Evolutionary conservation across 2,113 vertebrate genomes (phyloP).

Genomic region (Odocoileus virginianus): DNA sequence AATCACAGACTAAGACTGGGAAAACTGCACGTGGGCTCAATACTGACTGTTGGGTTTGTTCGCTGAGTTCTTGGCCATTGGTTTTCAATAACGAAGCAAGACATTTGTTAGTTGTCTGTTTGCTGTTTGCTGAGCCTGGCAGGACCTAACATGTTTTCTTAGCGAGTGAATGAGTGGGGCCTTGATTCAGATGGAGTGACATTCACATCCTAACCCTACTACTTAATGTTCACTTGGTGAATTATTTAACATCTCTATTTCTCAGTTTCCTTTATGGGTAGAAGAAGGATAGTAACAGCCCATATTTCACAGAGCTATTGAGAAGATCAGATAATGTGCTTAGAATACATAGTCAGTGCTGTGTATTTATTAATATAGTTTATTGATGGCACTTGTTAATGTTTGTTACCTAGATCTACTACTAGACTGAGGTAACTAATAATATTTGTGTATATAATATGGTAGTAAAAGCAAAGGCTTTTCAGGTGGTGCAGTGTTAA

Average conservation of each 20-base stretch:
- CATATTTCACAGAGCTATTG: neutral
- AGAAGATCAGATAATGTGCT: constrained; percentile 2
- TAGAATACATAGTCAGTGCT: neutral
- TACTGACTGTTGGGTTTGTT: neutral
- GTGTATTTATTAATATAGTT: neutral
- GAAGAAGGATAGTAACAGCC: neutral
- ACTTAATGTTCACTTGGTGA: neutral
- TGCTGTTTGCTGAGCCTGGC: neutral
- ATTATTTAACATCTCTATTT: neutral
- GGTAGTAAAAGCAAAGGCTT: neutral
- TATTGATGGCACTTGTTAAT: neutral
- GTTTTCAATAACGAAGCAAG: neutral
- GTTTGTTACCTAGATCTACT: constrained; percentile 18
- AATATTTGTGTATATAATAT: neutral
- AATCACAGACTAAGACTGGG: neutral
- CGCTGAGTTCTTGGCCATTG: neutral
- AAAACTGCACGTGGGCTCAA: neutral
- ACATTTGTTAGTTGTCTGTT: neutral
- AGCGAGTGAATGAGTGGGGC: neutral
- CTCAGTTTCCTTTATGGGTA: neutral
- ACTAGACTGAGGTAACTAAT: constrained; percentile 28
- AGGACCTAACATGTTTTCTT: neutral
- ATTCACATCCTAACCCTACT: neutral
- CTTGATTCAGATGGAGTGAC: neutral
- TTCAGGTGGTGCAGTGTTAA: neutral